Percentiles rank a stretch among this genome's conserved stretches.
These are phyloP conservation scores for Paramormyrops kingsleyae DNA, from an alignment of 2,113 vertebrate species.

Conservation along the genomic window DNA sequence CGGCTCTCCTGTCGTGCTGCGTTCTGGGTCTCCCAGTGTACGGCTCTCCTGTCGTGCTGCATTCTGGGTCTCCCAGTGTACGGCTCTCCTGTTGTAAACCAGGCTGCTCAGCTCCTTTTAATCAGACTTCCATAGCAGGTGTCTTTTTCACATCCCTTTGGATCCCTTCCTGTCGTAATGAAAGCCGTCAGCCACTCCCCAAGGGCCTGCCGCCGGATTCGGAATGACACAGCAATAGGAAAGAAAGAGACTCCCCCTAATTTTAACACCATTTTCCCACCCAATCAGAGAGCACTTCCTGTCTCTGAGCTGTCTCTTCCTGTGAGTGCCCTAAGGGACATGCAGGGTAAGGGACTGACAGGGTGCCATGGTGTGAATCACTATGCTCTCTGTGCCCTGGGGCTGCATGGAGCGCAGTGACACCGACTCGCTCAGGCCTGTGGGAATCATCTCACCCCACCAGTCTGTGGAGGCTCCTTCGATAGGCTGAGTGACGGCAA, in stretches of 20 bases:
- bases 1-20: no score
- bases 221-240: neutral
- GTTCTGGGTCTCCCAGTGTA: no score
- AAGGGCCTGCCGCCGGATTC: neutral
- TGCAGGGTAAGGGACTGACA: neutral
- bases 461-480: no score
- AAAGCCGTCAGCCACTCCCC: neutral
- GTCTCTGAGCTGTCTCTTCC: neutral
- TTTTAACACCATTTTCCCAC: neutral
- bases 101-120: neutral
- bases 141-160: neutral
- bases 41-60: no score
- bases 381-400: no score
- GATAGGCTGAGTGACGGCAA: no score
- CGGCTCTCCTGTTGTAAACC: neutral
- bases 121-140: neutral
- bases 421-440: no score
- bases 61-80: no score
- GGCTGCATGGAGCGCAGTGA: no score
- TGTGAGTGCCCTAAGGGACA: neutral
- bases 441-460: no score
- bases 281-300: neutral
- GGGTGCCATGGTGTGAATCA: neutral
- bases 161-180: neutral
- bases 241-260: neutral